Conservation (phyloP, 2,888 invertebrate genomes). For the Acleris holmiana region DNA sequence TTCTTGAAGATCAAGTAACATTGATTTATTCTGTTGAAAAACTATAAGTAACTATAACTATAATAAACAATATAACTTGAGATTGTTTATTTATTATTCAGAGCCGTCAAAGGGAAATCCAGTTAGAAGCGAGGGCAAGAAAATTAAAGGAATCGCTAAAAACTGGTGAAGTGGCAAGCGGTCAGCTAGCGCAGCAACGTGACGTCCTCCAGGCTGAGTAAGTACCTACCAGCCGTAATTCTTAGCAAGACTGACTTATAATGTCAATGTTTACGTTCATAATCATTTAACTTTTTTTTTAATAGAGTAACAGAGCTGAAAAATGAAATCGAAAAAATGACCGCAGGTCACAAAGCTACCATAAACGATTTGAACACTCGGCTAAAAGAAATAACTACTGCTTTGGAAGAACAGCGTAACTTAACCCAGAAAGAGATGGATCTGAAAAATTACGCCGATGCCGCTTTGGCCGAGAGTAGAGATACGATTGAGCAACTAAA, state of each 20-base stretch:
- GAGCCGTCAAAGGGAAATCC: constrained; percentile 76
- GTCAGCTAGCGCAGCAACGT: constrained; percentile 67
- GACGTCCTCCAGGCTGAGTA: constrained; percentile 69
- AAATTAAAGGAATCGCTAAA: constrained; percentile 75
- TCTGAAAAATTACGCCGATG: constrained; percentile 53
- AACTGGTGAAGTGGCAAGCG: constrained; percentile 71
- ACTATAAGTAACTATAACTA: neutral
- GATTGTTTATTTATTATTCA: constrained; percentile 42
- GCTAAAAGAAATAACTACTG: constrained; percentile 57
- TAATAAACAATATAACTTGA: too few relatives aligned
- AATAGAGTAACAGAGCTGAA: constrained; percentile 63
- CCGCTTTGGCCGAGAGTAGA: constrained; percentile 54
- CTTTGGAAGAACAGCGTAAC: constrained; percentile 57
- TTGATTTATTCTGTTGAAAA: neutral
- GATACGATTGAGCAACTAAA: constrained; percentile 60
- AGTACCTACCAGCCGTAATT: constrained; percentile 11
- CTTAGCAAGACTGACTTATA: too few relatives aligned
- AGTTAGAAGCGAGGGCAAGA: constrained; percentile 73
- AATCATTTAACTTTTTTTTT: constrained; percentile 9
- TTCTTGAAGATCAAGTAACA: constrained; percentile 74
- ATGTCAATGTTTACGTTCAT: too few relatives aligned
- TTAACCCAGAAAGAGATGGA: constrained; percentile 55
- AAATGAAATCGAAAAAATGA: constrained; percentile 63
- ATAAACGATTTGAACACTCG: constrained; percentile 61
- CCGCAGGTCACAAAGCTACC: constrained; percentile 56